Evolutionary conservation across 2,113 vertebrate genomes (phyloP), one percentile per base, ranked within the genome.

Genomic region (Aphyosemion australe): DNA sequence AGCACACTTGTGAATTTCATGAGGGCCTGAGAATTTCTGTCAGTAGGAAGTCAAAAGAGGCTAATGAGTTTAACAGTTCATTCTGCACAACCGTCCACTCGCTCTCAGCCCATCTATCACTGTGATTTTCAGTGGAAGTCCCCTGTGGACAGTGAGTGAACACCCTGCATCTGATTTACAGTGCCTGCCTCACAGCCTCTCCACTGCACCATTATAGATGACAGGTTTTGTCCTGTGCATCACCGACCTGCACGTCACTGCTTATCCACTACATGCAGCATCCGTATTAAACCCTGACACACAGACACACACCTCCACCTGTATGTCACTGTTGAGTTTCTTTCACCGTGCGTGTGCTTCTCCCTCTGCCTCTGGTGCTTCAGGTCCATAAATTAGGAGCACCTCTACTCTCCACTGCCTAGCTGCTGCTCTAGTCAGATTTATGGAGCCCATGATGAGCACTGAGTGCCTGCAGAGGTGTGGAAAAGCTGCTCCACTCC

Each of bases 381-480:
- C 65, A 26, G 70, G 77, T 84, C 73, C 65, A 83, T 87, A 83
- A 85, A 84, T 85, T 66, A 76, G 77, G 54, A 18, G 18, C 61
- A 56, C 67, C 73, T 43, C 59, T 66, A 54, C 71, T 80, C 64
- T 39, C 61, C 57, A 13, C 74, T 72, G 64, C 56, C 79, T 58
- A 14, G 61, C 72, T 82, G 66, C 75, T 80, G 66, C 80, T 79
- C 8, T 15, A 48, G 68, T 63, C 78, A 72, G 78, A 86, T 90
- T 86, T 79, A 87, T 84, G 78, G 72, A 76, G 82, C 66, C 62
- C 58, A 70, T 83, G 76, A 86, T 79, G 79, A 76, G 79, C 63
- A 68, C 14, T 78, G 74, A 85, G 72, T 73, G 68, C 74, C 83
- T 85, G 82, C 76, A 79, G 86, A 68, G 71, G 74, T 80, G 77